phyloP scores from a whole-genome alignment of 2,113 vertebrate species.

The Antechinus flavipes region DNA sequence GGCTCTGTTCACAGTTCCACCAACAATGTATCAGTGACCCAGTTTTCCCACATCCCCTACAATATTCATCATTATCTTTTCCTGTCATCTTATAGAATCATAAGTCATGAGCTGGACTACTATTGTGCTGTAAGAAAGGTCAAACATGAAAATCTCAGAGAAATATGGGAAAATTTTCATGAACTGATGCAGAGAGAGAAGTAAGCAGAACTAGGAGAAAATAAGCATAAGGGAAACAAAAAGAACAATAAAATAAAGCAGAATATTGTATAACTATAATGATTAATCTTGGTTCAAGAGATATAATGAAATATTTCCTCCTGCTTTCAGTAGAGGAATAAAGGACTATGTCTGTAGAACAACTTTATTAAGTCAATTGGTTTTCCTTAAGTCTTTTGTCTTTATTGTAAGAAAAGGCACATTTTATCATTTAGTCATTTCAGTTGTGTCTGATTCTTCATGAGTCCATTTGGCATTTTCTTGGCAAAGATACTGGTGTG shows the following conservation, averaged over 20 bases:
- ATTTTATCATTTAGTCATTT: neutral
- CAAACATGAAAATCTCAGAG: neutral
- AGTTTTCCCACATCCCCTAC: too few species aligned
- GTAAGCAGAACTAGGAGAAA: neutral
- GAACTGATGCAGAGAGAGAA: neutral
- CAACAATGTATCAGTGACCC: too few species aligned
- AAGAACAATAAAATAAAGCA: neutral
- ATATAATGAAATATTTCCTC: neutral
- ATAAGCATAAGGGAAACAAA: neutral
- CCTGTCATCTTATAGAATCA: neutral
- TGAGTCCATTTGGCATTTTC: neutral
- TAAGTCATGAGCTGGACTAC: neutral
- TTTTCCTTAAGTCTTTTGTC: neutral
- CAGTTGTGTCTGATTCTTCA: neutral
- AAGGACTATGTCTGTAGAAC: neutral
- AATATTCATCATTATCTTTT: too few species aligned
- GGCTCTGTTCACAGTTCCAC: too few species aligned
- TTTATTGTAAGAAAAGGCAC: neutral
- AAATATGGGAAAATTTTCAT: neutral
- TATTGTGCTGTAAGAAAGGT: neutral
- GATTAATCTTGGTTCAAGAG: neutral
- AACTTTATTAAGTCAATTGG: neutral
- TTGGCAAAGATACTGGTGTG: neutral
- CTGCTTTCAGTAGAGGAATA: neutral
- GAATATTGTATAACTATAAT: neutral